A percentile compares a stretch with the other conserved stretches of the same genome.
phyloP scores from a whole-genome alignment of 2,888 invertebrate genomes.

The Diadromus collaris region DNA sequence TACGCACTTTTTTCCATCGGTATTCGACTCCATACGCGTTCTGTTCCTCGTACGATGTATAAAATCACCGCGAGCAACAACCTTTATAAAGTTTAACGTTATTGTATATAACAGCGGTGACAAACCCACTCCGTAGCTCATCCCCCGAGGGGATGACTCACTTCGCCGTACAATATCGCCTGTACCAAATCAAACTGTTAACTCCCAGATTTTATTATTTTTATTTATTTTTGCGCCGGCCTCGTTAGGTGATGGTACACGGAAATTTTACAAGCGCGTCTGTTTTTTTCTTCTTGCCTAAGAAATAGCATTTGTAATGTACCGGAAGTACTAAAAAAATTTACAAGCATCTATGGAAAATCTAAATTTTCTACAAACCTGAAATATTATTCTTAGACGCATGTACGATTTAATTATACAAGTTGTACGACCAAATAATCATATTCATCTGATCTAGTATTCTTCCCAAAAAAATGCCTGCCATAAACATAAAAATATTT shows the following conservation, averaged over 20 bases:
- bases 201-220: neutral
- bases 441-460: neutral
- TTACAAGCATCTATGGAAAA: neutral
- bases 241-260: neutral
- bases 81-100: constrained; percentile 34
- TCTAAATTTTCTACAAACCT: neutral
- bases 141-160: constrained; percentile 11
- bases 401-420: neutral
- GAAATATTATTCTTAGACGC: neutral
- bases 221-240: neutral
- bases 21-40: constrained; percentile 19
- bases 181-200: neutral
- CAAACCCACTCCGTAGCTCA: constrained; percentile 22
- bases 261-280: neutral
- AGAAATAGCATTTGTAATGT: neutral
- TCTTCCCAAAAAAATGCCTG: neutral
- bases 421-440: neutral
- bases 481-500: constrained; percentile 2
- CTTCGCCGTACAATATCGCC: constrained; percentile 7
- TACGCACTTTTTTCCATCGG: constrained; percentile 40
- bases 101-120: constrained; percentile 25
- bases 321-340: constrained; percentile 10
- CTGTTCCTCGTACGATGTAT: constrained; percentile 18
- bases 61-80: constrained; percentile 33
- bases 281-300: neutral